These are phyloP conservation scores for Gymnothorax reevesii DNA, from an alignment of 2,797 vertebrate genomes.

Conservation along the genomic window DNA sequence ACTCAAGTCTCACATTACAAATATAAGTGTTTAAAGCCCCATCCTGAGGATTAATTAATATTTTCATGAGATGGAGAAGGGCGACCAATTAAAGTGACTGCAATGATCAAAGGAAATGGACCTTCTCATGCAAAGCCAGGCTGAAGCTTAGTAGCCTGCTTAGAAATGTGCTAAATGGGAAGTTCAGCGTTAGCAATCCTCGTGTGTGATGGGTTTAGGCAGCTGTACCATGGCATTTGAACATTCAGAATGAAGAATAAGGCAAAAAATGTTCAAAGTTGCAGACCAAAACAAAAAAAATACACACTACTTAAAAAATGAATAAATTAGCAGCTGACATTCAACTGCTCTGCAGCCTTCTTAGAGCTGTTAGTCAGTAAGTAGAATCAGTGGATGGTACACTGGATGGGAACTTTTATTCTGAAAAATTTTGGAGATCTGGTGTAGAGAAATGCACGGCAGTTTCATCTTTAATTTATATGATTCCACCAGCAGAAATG, in stretches of 20 bases:
- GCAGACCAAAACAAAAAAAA: neutral
- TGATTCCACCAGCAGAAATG: constrained; percentile 47
- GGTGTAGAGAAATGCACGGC: constrained; percentile 24
- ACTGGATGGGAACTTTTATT: constrained; percentile 25
- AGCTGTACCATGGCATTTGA: neutral
- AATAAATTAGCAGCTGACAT: neutral
- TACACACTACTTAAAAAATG: neutral
- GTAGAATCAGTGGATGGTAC: neutral
- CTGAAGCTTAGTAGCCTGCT: neutral
- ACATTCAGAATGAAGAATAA: neutral
- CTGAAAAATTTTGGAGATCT: constrained; percentile 40
- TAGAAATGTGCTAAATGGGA: neutral
- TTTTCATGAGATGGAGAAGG: neutral
- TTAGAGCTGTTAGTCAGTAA: no score
- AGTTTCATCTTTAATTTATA: constrained; percentile 61
- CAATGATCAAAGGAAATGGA: neutral
- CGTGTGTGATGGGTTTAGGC: neutral
- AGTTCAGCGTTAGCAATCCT: neutral
- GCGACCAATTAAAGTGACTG: neutral
- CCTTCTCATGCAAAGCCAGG: neutral
- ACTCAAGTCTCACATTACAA: neutral
- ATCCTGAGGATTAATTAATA: neutral
- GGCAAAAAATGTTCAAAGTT: neutral
- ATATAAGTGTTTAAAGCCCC: neutral
- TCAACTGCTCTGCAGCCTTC: no score